These are phyloP conservation scores for Salpingus planirostris DNA, from an alignment of 2,888 invertebrate genomes.

Conservation along the genomic window DNA sequence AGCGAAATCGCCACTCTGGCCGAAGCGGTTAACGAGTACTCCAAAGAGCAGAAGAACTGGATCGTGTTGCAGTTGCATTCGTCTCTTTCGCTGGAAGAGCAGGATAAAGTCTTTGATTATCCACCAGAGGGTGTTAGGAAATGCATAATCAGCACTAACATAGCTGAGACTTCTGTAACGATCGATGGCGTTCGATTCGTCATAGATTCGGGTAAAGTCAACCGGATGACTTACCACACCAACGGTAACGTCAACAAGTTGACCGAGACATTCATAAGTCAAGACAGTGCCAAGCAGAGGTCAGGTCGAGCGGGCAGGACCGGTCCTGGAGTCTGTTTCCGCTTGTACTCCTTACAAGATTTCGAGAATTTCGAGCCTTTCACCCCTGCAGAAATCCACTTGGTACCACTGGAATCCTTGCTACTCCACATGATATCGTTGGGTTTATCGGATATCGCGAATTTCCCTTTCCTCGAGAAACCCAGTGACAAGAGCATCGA, in stretches of 20 bases:
- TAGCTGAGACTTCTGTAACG: conserved; percentile 97
- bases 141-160: conserved; percentile 96
- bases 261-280: conserved; percentile 95
- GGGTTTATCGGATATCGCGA: conserved; percentile 81
- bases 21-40: conserved; percentile 78
- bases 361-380: conserved; percentile 71
- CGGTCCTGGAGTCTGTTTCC: conserved; percentile 90
- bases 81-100: conserved; percentile 84
- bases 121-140: conserved; percentile 91
- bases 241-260: conserved; percentile 81
- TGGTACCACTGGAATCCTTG: conserved; percentile 89
- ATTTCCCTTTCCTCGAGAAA: conserved; percentile 94
- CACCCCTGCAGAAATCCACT: conserved; percentile 86
- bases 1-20: conserved; percentile 83
- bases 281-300: conserved; percentile 93
- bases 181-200: conserved; percentile 98
- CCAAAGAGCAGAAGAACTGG: conserved; percentile 73
- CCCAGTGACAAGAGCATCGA: conserved; percentile 79
- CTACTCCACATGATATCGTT: conserved; percentile 88
- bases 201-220: conserved; percentile 85
- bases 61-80: conserved; percentile 90
- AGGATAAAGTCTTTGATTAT: conserved; percentile 95
- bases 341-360: conserved; percentile 79
- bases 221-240: conserved; percentile 94
- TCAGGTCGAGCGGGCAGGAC: conserved; percentile 93